Evolutionary conservation across 2,797 vertebrate species (phyloP).

Genomic region (Caiman crocodilus): DNA sequence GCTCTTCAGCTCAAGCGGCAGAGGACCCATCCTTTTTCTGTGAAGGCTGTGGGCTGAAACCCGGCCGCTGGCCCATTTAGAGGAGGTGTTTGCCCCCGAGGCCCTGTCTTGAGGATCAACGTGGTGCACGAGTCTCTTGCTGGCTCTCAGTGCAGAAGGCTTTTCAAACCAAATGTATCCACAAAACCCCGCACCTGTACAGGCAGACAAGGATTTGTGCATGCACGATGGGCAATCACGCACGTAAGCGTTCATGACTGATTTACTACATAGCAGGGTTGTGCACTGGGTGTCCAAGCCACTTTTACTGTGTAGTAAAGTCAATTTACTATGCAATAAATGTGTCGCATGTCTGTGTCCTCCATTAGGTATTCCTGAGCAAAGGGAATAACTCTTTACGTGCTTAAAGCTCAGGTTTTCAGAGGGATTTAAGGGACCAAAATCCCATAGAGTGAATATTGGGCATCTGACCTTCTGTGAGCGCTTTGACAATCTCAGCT

Average conservation of each 20-base stretch:
- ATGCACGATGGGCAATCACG: neutral
- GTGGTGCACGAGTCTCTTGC: neutral
- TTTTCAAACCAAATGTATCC: neutral
- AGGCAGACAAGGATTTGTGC: neutral
- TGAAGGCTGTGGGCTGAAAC: neutral
- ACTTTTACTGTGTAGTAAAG: too few relatives aligned
- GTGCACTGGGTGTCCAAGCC: too few relatives aligned
- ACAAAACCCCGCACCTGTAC: neutral
- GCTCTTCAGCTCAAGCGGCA: neutral
- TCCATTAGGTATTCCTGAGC: neutral
- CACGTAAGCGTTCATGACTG: neutral
- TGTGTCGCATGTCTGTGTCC: neutral
- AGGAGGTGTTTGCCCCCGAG: too few relatives aligned
- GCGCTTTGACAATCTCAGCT: neutral
- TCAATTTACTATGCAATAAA: too few relatives aligned
- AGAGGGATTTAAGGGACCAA: neutral
- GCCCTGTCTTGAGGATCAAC: neutral
- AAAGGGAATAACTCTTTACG: neutral
- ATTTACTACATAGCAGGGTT: too few relatives aligned
- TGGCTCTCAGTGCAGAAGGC: neutral
- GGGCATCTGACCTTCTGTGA: neutral
- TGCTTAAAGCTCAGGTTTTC: accelerated
- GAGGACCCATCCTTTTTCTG: neutral
- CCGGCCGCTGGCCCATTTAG: neutral
- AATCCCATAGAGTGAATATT: neutral